Evolutionary conservation across 2,888 invertebrate genomes (phyloP).

Genomic region (Chrysodeixis includens): DNA sequence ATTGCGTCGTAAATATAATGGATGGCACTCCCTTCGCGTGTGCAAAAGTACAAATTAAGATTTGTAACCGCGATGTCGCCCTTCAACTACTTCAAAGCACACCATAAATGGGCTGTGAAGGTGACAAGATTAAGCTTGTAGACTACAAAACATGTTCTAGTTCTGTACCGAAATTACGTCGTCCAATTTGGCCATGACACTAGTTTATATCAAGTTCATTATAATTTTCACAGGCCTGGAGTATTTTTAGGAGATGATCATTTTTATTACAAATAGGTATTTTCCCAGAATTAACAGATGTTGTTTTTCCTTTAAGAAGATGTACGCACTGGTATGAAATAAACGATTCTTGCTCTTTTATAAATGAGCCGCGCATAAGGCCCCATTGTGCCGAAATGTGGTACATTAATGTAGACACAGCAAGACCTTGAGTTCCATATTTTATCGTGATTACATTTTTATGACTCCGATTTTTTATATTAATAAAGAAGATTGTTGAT

Average conservation of each 20-base stretch:
- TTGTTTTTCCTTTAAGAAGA: conserved; percentile 48
- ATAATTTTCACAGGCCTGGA: conserved; percentile 53
- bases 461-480: conserved; percentile 19
- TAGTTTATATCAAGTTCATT: conserved; percentile 40
- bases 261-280: conserved; percentile 37
- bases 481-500: conserved; percentile 23
- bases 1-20: conserved; percentile 65
- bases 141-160: conserved; percentile 39
- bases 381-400: conserved; percentile 52
- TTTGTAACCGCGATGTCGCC: conserved; percentile 52
- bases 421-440: conserved; percentile 55
- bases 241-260: conserved; percentile 40
- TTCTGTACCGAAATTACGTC: conserved; percentile 35
- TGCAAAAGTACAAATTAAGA: conserved; percentile 57
- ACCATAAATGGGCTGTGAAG: conserved; percentile 41
- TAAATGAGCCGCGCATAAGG: conserved; percentile 63
- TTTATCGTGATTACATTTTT: conserved; percentile 48
- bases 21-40: conserved; percentile 74
- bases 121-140: conserved; percentile 40
- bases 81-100: conserved; percentile 30
- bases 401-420: conserved; percentile 49
- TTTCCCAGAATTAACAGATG: conserved; percentile 46
- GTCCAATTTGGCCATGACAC: conserved; percentile 31
- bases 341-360: conserved; percentile 57
- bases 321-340: neutral